A percentile compares a stretch with the other conserved stretches of the same genome.
phyloP scores from a whole-genome alignment of 2,888 invertebrate species.

The Arrhopalites spinosus region DNA sequence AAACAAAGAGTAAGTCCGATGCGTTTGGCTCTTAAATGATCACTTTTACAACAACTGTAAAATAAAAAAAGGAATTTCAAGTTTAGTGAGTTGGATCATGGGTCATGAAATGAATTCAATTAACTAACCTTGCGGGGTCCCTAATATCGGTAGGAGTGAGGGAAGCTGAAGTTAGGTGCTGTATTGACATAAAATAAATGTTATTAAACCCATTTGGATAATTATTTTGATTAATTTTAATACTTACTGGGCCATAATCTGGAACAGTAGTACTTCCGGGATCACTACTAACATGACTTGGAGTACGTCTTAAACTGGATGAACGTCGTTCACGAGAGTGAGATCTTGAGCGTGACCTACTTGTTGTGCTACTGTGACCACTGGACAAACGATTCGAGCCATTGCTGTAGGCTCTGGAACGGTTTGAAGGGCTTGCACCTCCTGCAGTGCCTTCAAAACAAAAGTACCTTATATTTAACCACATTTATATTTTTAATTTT shows the following conservation, averaged over 20 bases:
- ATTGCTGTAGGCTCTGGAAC: background rate
- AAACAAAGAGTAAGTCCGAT: conserved; percentile 54
- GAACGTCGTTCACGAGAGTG: conserved; percentile 9
- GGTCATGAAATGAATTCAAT: too few species aligned
- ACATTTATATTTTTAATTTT: background rate
- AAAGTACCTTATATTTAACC: background rate
- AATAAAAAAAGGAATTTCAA: too few species aligned
- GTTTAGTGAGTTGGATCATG: too few species aligned
- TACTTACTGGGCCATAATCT: background rate
- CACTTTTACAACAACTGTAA: too few species aligned
- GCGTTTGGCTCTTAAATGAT: conserved; percentile 51
- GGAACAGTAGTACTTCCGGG: background rate
- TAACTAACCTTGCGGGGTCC: too few species aligned
- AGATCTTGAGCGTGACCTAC: background rate
- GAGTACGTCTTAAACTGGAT: conserved; percentile 12
- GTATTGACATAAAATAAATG: background rate
- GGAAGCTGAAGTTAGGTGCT: background rate
- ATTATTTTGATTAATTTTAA: background rate
- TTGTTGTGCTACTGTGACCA: background rate
- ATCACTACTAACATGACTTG: conserved; percentile 1
- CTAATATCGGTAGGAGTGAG: background rate
- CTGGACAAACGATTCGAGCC: background rate
- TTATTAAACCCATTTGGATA: background rate
- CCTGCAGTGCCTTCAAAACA: background rate
- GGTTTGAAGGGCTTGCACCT: background rate